Conservation (phyloP, 2,797 vertebrate genomes). For the Lepilemur ruficaudatus region DNA sequence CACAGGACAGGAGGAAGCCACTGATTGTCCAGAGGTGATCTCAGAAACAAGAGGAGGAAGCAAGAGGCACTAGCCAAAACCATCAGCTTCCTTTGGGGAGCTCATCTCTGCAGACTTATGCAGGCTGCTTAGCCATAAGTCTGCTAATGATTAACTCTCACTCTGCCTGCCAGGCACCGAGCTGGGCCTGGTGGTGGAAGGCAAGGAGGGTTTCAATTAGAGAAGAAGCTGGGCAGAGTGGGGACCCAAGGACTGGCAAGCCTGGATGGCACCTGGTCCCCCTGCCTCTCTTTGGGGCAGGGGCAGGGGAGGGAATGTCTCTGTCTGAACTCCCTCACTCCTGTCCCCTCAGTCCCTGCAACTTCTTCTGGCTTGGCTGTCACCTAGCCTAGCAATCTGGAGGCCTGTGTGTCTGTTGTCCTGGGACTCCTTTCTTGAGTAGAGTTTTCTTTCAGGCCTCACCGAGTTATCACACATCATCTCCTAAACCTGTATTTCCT, state of each 20-base stretch:
- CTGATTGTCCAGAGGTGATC: constrained; percentile 19
- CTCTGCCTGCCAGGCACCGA: background rate
- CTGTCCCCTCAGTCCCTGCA: background rate
- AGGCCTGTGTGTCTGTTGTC: background rate
- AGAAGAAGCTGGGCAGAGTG: background rate
- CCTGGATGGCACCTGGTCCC: background rate
- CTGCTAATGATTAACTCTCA: background rate
- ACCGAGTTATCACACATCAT: background rate
- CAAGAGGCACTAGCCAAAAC: background rate
- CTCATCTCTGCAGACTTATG: constrained; percentile 35
- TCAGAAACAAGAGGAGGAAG: constrained; percentile 9
- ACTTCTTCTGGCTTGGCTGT: background rate
- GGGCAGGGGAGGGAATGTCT: background rate
- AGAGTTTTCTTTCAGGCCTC: background rate
- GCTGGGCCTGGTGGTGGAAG: background rate
- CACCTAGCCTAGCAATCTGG: background rate
- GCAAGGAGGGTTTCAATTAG: background rate
- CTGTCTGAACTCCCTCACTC: background rate
- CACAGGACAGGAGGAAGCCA: background rate
- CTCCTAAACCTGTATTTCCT: background rate
- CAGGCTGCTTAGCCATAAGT: background rate
- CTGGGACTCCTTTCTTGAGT: background rate
- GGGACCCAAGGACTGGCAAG: background rate
- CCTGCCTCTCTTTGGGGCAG: background rate
- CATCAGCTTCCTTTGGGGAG: background rate